phyloP scores from a whole-genome alignment of 2,113 vertebrate genomes.

The Silurus meridionalis region DNA sequence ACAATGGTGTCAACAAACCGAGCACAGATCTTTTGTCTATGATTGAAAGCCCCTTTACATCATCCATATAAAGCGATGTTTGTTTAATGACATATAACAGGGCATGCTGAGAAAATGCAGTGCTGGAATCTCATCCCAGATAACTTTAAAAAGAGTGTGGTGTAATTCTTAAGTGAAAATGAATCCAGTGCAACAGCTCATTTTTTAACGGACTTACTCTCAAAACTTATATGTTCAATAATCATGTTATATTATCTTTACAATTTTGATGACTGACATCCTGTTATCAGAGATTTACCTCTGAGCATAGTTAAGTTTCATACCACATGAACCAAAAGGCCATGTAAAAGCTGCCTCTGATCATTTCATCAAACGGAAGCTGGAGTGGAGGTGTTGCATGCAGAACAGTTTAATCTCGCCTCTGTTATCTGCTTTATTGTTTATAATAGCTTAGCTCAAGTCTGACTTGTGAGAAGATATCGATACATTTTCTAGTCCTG shows the following conservation, averaged over 20 bases:
- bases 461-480: background rate
- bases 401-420: background rate
- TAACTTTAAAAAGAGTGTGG: background rate
- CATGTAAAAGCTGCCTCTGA: background rate
- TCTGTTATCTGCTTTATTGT: background rate
- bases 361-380: background rate
- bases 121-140: background rate
- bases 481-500: background rate
- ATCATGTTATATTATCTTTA: background rate
- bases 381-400: background rate
- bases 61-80: background rate
- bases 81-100: background rate
- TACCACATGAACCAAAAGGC: conserved; percentile 9
- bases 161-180: background rate
- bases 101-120: background rate
- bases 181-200: background rate
- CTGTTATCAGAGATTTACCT: conserved; percentile 26
- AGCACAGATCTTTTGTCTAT: background rate
- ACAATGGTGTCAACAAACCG: background rate
- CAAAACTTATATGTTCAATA: background rate
- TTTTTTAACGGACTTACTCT: background rate
- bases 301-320: background rate
- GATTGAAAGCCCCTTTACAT: background rate
- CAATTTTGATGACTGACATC: conserved; percentile 9
- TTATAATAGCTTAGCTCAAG: background rate